A percentile compares a stretch with the other conserved stretches of the same genome.
phyloP scores from a whole-genome alignment of 2,113 vertebrate genomes.

The Morphnarchus princeps region DNA sequence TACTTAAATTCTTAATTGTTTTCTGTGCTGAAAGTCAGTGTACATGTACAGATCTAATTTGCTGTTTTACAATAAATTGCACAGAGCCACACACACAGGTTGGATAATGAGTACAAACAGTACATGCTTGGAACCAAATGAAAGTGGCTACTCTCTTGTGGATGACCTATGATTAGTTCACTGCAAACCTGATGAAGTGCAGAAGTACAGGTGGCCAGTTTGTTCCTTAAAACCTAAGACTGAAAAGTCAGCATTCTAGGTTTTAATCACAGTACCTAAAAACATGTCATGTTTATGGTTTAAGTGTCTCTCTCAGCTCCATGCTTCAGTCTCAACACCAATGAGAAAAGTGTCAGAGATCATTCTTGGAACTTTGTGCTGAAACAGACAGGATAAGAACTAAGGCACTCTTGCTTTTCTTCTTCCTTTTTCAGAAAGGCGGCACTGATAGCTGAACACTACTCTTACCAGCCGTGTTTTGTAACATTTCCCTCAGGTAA shows the following conservation, averaged over 20 bases:
- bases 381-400: neutral
- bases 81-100: neutral
- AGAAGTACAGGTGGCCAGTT: neutral
- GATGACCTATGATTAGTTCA: neutral
- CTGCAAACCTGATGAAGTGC: neutral
- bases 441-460: neutral
- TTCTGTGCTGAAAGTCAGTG: neutral
- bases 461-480: neutral
- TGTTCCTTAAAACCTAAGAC: neutral
- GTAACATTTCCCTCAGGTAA: neutral
- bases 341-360: neutral
- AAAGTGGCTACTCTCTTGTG: neutral
- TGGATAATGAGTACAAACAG: neutral
- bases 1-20: neutral
- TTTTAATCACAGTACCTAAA: neutral
- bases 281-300: neutral
- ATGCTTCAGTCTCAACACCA: neutral
- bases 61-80: neutral
- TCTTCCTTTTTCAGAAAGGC: neutral
- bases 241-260: neutral
- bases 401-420: neutral
- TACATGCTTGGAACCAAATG: neutral
- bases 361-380: neutral
- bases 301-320: neutral
- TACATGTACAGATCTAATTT: neutral